phyloP scores from a whole-genome alignment of 2,113 vertebrate genomes.

The Penelope pileata region DNA sequence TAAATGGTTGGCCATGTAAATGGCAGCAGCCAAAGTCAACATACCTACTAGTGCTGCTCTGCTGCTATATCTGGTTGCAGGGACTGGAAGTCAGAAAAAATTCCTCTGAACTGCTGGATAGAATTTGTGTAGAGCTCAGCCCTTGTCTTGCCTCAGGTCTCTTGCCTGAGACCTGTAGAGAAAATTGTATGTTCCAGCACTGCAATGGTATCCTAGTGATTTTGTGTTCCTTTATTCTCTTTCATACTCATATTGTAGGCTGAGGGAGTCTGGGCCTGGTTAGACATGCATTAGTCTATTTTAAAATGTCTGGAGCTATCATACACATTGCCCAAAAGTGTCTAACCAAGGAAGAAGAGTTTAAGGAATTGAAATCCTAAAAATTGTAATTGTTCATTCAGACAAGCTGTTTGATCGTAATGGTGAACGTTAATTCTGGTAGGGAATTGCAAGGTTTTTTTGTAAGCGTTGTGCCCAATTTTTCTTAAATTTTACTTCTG shows the following conservation, averaged over 20 bases:
- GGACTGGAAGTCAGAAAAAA: not conserved
- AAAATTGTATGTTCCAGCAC: not conserved
- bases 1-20: not conserved
- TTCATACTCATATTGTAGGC: not conserved
- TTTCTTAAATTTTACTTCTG: not conserved
- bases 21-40: not conserved
- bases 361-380: not conserved
- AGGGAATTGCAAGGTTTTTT: not conserved
- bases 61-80: not conserved
- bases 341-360: not conserved
- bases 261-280: not conserved
- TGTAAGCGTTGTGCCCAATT: not conserved
- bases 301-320: not conserved
- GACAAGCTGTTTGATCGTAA: not conserved
- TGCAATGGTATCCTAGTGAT: not conserved
- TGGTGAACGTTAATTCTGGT: not conserved
- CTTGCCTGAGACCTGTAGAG: not conserved
- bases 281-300: not conserved
- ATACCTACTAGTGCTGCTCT: not conserved
- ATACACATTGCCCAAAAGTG: not conserved
- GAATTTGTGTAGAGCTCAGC: not conserved
- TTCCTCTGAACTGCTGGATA: not conserved
- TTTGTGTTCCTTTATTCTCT: not conserved
- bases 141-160: not conserved
- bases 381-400: not conserved